These are phyloP conservation scores for Rhingia rostrata DNA, from an alignment of 2,888 invertebrate species.

Conservation along the genomic window DNA sequence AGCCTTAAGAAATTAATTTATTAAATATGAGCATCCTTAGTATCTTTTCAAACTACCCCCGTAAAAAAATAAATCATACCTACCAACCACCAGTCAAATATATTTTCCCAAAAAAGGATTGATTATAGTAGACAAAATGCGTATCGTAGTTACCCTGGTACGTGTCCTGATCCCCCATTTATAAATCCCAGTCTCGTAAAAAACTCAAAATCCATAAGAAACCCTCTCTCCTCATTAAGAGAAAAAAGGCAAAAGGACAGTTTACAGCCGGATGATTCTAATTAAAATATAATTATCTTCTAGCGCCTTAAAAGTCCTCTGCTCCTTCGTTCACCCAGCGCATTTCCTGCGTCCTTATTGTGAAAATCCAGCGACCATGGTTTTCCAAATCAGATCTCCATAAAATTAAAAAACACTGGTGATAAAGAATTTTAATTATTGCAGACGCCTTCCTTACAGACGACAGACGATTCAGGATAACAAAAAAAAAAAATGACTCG, in stretches of 20 bases:
- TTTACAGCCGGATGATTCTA: constrained; percentile 84
- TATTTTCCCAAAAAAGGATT: constrained; percentile 5
- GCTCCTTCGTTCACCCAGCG: constrained; percentile 39
- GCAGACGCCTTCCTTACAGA: constrained; percentile 72
- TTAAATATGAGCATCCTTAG: not conserved
- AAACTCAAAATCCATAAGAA: constrained; percentile 19
- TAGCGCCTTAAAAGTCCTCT: constrained; percentile 67
- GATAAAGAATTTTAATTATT: constrained; percentile 75
- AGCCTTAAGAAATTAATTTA: not conserved
- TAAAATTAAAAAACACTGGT: constrained; percentile 74
- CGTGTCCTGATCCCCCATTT: constrained; percentile 51
- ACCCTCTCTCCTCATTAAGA: constrained; percentile 38
- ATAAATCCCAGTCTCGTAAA: constrained; percentile 60
- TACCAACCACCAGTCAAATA: not conserved
- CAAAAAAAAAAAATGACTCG: constrained; percentile 4
- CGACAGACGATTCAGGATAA: constrained; percentile 52
- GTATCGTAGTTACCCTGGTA: constrained; percentile 25
- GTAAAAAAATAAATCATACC: constrained; percentile 13
- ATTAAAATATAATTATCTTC: constrained; percentile 83
- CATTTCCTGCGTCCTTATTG: constrained; percentile 56
- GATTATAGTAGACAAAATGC: constrained; percentile 43
- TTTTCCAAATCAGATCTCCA: constrained; percentile 72
- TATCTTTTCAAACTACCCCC: not conserved
- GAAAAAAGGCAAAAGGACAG: constrained; percentile 81
- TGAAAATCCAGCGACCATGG: constrained; percentile 58